These are phyloP conservation scores for Stigmatopora argus DNA, from an alignment of 2,113 vertebrate species.

Conservation along the genomic window DNA sequence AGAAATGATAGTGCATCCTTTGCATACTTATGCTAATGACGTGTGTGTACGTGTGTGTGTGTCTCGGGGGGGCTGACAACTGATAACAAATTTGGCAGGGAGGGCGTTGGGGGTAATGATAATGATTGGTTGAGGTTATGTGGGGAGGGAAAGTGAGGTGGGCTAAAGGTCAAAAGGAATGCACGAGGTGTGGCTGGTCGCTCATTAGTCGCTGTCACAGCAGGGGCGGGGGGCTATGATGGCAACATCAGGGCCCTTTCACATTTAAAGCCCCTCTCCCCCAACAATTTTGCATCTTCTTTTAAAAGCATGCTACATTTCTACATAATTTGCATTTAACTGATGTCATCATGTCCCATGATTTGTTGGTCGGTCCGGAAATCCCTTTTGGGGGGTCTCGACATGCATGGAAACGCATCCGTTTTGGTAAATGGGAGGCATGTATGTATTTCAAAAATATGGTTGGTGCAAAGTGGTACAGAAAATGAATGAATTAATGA, in stretches of 20 bases:
- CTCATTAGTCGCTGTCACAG: slow-evolving; percentile 52
- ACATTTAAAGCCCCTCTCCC: slow-evolving; percentile 21
- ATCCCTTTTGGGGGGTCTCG: background rate
- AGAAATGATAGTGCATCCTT: slow-evolving; percentile 54
- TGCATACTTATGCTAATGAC: slow-evolving; percentile 68
- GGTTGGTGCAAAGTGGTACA: too few species aligned
- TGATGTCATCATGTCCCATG: background rate
- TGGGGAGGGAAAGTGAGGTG: slow-evolving; percentile 59
- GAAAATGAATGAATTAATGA: too few species aligned
- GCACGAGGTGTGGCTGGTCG: slow-evolving; percentile 47
- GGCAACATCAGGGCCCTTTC: slow-evolving; percentile 41
- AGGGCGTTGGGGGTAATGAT: slow-evolving; percentile 25
- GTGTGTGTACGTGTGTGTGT: slow-evolving; percentile 11
- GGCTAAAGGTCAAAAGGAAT: slow-evolving; percentile 54
- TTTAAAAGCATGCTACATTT: background rate
- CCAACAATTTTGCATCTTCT: slow-evolving; percentile 4
- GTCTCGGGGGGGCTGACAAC: slow-evolving; percentile 58
- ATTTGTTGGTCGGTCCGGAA: background rate
- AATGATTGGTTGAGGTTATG: slow-evolving; percentile 40
- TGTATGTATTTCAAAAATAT: too few species aligned
- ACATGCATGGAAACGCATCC: too few species aligned
- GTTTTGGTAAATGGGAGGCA: too few species aligned
- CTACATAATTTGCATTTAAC: background rate
- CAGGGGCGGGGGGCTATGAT: slow-evolving; percentile 33
- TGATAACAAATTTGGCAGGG: slow-evolving; percentile 52